A percentile compares a stretch with the other conserved stretches of the same genome.
Evolutionary conservation across 2,888 invertebrate genomes (phyloP).

Genomic region (Lamellibrachia columna): DNA sequence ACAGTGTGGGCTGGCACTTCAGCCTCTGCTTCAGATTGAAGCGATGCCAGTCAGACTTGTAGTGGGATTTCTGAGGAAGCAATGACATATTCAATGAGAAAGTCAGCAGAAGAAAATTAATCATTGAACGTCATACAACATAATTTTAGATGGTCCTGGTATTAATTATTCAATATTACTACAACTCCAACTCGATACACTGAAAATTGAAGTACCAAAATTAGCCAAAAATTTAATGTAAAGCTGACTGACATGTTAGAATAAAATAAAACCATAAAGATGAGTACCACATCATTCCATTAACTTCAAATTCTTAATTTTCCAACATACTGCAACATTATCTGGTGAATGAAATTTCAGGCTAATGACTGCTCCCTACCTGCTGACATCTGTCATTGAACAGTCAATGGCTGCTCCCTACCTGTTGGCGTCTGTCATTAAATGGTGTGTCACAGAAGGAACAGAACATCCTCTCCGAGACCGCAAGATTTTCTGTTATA

Average conservation of each 20-base stretch:
- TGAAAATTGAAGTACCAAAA: not conserved
- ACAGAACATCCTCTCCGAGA: not conserved
- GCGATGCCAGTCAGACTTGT: slow-evolving; percentile 85
- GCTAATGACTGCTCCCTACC: not conserved
- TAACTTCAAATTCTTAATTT: no score
- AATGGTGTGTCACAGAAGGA: not conserved
- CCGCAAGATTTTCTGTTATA: not conserved
- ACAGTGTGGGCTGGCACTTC: slow-evolving; percentile 70
- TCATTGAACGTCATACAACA: not conserved
- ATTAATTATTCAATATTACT: not conserved
- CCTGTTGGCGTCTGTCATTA: not conserved
- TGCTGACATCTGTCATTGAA: not conserved
- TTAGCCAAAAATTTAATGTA: no score
- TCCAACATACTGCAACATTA: no score
- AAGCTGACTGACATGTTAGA: no score
- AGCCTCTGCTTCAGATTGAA: slow-evolving; percentile 82
- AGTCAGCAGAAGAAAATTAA: not conserved
- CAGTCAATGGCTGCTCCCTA: not conserved
- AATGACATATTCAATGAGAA: not conserved
- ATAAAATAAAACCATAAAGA: no score
- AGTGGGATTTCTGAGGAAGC: slow-evolving; percentile 74
- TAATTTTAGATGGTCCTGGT: not conserved
- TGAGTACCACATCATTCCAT: no score
- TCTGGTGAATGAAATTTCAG: no score
- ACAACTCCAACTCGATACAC: not conserved